Evolutionary conservation across 1,140 invertebrate genomes (phyloP), one percentile per base, ranked within the genome.

Genomic region (Calephelis nemesis): DNA sequence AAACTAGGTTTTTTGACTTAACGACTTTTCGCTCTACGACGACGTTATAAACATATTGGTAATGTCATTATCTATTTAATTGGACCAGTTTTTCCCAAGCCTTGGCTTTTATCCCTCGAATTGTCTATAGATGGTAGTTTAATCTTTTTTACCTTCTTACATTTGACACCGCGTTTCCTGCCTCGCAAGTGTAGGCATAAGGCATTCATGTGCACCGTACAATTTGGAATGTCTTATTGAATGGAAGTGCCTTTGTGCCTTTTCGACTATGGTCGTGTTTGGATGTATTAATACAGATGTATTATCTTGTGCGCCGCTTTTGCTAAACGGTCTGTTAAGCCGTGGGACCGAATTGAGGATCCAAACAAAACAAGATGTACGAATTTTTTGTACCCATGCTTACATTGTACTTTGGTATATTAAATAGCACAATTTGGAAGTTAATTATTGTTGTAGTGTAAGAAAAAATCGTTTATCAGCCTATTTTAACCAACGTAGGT

Each of bases 101-200:
- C 77, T 83, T 81, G 72, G 77, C 74, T 81, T 82, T 81, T 78
- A 74, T 83, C 15, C 72, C 52, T 58, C 19, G 40, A 48, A 82
- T 85, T 87, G 86, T 87, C 83, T 87, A 84, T 81, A 78, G 77
- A 65, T 63, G 74, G 75, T 74, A 82, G 77, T 84, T 81, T 83
- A 80, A 78, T 82, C 73, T 82, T 85, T 84, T 81, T 80, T 72
- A 76, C 76, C 74, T 71, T 78, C 67, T 75, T 83, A 78, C 78
- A 91, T 85, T 83, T 77, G 85, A 90, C 83, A 87, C 87, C 88
- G 81, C 81, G 82, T 76, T 88, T 90, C 88, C 88, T 88, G 88
- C 76, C 76, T 73, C 75, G 76, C 85, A 87, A 85, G 84, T 86
- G 83, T 82, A 84, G 73, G 74, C 67, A 82, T 81, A 82, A 84